Percentiles rank a stretch among this genome's conserved stretches.
These are phyloP conservation scores for Cyphomyrus plagiostoma DNA, from an alignment of 2,113 vertebrate species.

Conservation along the genomic window DNA sequence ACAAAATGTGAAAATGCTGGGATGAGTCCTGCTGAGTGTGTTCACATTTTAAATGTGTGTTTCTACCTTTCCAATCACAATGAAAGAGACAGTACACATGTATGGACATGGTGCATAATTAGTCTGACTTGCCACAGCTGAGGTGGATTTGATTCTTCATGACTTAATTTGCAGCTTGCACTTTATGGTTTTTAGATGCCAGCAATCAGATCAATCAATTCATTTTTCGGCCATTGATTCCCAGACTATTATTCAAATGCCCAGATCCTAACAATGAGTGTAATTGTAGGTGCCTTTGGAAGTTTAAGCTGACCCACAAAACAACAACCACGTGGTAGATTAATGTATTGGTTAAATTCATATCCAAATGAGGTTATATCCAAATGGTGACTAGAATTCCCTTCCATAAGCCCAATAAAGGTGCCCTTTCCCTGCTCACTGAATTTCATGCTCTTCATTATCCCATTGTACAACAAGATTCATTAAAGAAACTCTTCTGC, in stretches of 20 bases:
- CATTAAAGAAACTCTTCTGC: background rate
- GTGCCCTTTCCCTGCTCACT: background rate
- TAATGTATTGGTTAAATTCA: background rate
- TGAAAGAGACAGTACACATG: background rate
- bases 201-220: background rate
- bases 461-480: background rate
- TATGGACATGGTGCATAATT: background rate
- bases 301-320: background rate
- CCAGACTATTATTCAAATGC: background rate
- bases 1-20: background rate
- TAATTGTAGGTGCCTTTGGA: background rate
- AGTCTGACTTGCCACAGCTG: background rate
- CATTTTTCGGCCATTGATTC: background rate
- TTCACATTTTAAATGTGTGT: background rate
- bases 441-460: background rate
- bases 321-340: background rate
- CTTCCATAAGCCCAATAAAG: background rate
- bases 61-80: background rate
- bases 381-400: background rate
- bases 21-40: background rate
- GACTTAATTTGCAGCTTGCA: background rate
- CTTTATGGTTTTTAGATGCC: background rate
- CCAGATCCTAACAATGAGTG: background rate
- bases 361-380: background rate
- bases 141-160: background rate